These are phyloP conservation scores for Petrocephalus schoutedeni DNA, from an alignment of 2,797 vertebrate species.

Conservation along the genomic window DNA sequence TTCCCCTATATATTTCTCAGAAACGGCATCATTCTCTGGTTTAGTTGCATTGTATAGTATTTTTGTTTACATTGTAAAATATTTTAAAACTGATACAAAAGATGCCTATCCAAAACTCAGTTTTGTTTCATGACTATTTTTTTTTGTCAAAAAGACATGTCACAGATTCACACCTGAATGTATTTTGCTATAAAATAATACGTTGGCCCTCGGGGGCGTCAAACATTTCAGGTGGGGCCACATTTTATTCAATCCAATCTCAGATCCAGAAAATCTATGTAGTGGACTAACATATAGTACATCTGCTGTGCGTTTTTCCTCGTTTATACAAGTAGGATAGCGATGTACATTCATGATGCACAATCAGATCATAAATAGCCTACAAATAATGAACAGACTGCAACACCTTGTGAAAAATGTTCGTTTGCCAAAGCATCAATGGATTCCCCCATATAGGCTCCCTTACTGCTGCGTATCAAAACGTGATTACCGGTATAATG, in stretches of 20 bases:
- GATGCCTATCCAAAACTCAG: constrained; percentile 28
- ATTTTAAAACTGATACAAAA: constrained; percentile 28
- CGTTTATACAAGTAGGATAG: not conserved
- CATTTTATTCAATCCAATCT: not conserved
- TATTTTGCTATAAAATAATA: not conserved
- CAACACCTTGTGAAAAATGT: not conserved
- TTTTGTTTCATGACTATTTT: constrained; percentile 21
- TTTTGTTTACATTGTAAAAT: constrained; percentile 39
- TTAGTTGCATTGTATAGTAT: constrained; percentile 30
- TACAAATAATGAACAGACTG: not conserved
- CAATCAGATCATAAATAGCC: not conserved
- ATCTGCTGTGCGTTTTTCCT: not conserved
- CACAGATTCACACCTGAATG: not conserved
- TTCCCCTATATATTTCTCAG: constrained; percentile 12
- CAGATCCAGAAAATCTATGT: not conserved
- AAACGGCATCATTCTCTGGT: not conserved
- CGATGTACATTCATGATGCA: not conserved
- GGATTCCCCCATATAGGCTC: not conserved
- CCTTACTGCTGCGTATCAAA: not conserved
- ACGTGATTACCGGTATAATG: not conserved
- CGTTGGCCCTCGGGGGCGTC: not conserved
- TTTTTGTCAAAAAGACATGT: constrained; percentile 2
- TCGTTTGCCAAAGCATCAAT: not conserved
- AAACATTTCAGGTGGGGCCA: not conserved
- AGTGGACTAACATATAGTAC: not conserved